Evolutionary conservation across 2,797 vertebrate genomes (phyloP), one percentile per base, ranked within the genome.

Genomic region (Simalia tracyae): DNA sequence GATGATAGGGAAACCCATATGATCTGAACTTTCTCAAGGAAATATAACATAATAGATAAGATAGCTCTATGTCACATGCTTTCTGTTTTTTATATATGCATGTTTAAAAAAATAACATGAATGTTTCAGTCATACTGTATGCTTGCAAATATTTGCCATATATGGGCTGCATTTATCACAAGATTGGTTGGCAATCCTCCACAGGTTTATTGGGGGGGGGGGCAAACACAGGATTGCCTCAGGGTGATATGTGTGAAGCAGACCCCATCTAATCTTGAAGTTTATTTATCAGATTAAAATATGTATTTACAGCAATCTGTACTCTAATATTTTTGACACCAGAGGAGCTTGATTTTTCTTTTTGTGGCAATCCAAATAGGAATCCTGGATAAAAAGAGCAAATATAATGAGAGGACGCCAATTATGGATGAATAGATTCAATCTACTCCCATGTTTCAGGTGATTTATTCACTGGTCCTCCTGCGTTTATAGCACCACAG

Each of bases 381-480:
- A 97, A 97, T 97, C 93, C 91, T 66, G 92, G 96, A 36, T 81
- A 92, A 97, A 98, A 97, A 97, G 98, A 98, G 96, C 95, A 93
- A 96, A 97, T 97, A 97, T 97, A 98, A 98, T 97, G 97, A 98
- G 97, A 98, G 97, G 96, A 95, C 96, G 95, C 97, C 98, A 98
- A 99, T 99, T 99, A 99, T 95, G 97, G 97, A 98, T 98, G 98
- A 98, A 98, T 97, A 98, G 97, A 97, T 95, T 96, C 97, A 92
- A 97, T 98, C 98, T 97, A 97, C 98, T 98, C 97, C 98, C 96
- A 97, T 95, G 96, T 97, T 97, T 98, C 98, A 98, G 98, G 98
- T 98, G 98, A 99, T 99, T 98, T 98, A 98, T 98, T 98, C 97
- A 95, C 98, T 94, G 93, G 97, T 97, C 96, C 95, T 96, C 97